Evolutionary conservation across 2,888 invertebrate species (phyloP).

Genomic region (Drosophila tripunctata): DNA sequence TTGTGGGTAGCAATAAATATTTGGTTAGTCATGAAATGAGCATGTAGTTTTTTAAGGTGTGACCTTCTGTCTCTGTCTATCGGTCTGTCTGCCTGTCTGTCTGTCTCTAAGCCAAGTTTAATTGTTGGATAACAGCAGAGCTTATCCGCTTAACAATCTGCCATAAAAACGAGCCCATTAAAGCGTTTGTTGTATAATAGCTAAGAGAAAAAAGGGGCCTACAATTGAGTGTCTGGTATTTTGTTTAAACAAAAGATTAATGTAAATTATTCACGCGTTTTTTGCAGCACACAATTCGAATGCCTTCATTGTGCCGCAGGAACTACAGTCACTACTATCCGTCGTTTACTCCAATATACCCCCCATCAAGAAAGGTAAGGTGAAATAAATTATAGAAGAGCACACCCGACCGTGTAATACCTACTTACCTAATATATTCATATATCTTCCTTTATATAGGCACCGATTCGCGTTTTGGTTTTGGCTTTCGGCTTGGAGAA

Average conservation of each 20-base stretch:
- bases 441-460: slow-evolving; percentile 85
- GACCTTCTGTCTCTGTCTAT: slow-evolving; percentile 16
- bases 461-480: slow-evolving; percentile 91
- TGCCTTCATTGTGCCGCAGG: slow-evolving; percentile 90
- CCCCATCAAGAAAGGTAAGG: slow-evolving; percentile 91
- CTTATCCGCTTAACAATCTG: slow-evolving; percentile 11
- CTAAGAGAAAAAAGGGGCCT: slow-evolving; percentile 14
- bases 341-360: slow-evolving; percentile 93
- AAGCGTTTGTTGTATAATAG: slow-evolving; percentile 28
- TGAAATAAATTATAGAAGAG: not conserved
- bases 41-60: not conserved
- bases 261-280: slow-evolving; percentile 2
- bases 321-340: slow-evolving; percentile 91
- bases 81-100: too few species aligned
- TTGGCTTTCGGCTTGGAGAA: slow-evolving; percentile 92
- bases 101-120: slow-evolving; percentile 5
- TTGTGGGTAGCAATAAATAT: not conserved
- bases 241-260: slow-evolving; percentile 1
- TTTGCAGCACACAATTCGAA: slow-evolving; percentile 75
- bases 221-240: not conserved
- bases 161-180: slow-evolving; percentile 23
- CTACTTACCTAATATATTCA: not conserved
- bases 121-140: slow-evolving; percentile 16
- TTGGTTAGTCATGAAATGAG: not conserved
- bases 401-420: not conserved